phyloP scores from a whole-genome alignment of 2,797 vertebrate species.

The Gobio occitaniae region DNA sequence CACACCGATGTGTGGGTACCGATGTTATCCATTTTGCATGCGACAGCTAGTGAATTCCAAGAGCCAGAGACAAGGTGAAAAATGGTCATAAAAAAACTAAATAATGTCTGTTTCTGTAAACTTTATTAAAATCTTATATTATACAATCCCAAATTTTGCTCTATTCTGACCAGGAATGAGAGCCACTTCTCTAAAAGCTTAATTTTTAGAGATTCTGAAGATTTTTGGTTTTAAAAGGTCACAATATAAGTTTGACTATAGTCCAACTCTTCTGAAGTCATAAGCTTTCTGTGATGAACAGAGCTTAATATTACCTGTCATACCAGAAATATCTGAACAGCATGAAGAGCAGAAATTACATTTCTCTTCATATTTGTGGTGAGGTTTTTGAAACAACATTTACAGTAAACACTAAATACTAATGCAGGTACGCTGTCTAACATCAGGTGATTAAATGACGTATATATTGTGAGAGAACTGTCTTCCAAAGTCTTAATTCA shows the following conservation, averaged over 20 bases:
- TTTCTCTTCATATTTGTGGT: background rate
- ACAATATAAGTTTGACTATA: background rate
- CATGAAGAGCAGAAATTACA: background rate
- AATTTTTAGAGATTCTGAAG: background rate
- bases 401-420: background rate
- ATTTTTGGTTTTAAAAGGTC: background rate
- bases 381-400: background rate
- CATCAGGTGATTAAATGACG: background rate
- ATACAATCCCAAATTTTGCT: background rate
- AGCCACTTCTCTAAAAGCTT: background rate
- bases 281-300: background rate
- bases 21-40: background rate
- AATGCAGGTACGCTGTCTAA: background rate
- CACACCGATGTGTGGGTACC: background rate
- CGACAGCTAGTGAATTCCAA: background rate
- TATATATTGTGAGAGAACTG: background rate
- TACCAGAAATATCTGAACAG: background rate
- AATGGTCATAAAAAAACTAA: background rate
- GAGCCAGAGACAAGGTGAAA: background rate
- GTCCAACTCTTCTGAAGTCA: background rate
- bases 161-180: background rate
- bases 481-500: constrained; percentile 16
- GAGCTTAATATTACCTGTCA: background rate
- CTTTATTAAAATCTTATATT: background rate
- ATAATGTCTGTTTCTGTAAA: no score